Evolutionary conservation across 2,797 vertebrate species (phyloP).

Genomic region (Smutsia temminckii): DNA sequence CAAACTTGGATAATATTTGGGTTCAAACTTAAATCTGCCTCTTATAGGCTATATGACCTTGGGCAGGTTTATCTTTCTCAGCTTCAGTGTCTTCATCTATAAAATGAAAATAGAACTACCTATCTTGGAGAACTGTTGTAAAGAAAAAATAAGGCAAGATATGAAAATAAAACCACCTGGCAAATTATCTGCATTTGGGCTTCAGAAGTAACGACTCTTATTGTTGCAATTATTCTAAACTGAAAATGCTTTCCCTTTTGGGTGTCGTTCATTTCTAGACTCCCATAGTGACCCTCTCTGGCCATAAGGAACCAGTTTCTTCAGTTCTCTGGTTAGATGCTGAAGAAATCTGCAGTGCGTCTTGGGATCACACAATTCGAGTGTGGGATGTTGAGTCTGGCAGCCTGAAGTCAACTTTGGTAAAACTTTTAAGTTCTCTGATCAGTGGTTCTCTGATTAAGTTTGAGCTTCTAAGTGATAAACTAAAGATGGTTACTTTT

Average conservation of each 20-base stretch:
- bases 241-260: slow-evolving; percentile 52
- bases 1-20: neutral
- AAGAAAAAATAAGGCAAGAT: slow-evolving; percentile 15
- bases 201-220: slow-evolving; percentile 25
- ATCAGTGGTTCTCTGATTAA: neutral
- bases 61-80: neutral
- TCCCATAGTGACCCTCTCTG: slow-evolving; percentile 94
- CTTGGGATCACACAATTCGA: slow-evolving; percentile 97
- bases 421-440: slow-evolving; percentile 82
- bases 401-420: slow-evolving; percentile 91
- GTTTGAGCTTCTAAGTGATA: slow-evolving; percentile 9
- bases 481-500: slow-evolving; percentile 17
- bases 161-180: neutral
- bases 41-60: neutral
- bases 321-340: slow-evolving; percentile 94
- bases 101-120: neutral
- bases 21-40: neutral
- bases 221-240: slow-evolving; percentile 42
- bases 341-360: slow-evolving; percentile 95
- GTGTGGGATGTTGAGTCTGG: slow-evolving; percentile 95
- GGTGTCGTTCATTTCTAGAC: slow-evolving; percentile 86
- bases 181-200: neutral
- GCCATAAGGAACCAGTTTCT: slow-evolving; percentile 95
- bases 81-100: neutral
- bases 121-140: neutral